Conservation (phyloP, 2,888 invertebrate species). For the Helicoverpa assulta region DNA sequence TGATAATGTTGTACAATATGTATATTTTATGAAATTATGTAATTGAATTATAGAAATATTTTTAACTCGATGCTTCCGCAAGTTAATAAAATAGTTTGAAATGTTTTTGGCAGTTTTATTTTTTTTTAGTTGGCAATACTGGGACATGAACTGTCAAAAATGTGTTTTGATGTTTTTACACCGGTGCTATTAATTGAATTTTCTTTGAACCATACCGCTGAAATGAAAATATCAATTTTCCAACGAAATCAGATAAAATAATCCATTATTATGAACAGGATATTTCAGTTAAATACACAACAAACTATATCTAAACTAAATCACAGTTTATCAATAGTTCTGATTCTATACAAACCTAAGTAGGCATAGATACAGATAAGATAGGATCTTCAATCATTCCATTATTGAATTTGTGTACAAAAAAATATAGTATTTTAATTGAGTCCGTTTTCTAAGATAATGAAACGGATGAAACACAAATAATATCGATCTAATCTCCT, state of each 20-base stretch:
- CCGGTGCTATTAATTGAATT: not conserved
- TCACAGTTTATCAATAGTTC: not conserved
- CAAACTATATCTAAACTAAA: not conserved
- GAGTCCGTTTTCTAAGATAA: too few relatives aligned
- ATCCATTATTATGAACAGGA: not conserved
- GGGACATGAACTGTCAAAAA: not conserved
- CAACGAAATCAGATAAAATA: not conserved
- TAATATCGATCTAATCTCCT: too few relatives aligned
- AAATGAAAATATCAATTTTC: not conserved
- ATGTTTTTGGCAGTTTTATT: conserved; percentile 44
- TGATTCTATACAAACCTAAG: not conserved
- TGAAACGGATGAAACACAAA: too few relatives aligned
- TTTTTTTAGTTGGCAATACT: not conserved
- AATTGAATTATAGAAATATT: conserved; percentile 63
- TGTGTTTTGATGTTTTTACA: not conserved
- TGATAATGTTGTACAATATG: conserved; percentile 66
- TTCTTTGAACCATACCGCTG: not conserved
- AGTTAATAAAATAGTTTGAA: conserved; percentile 59
- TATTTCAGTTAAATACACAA: not conserved
- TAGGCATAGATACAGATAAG: not conserved
- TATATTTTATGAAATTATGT: conserved; percentile 71
- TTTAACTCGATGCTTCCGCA: conserved; percentile 64
- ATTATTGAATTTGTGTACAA: not conserved
- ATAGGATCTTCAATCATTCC: not conserved
- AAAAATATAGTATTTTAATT: too few relatives aligned